A percentile compares a stretch with the other conserved stretches of the same genome.
phyloP scores from a whole-genome alignment of 2,113 vertebrate genomes.

The Sebastes schlegelii region DNA sequence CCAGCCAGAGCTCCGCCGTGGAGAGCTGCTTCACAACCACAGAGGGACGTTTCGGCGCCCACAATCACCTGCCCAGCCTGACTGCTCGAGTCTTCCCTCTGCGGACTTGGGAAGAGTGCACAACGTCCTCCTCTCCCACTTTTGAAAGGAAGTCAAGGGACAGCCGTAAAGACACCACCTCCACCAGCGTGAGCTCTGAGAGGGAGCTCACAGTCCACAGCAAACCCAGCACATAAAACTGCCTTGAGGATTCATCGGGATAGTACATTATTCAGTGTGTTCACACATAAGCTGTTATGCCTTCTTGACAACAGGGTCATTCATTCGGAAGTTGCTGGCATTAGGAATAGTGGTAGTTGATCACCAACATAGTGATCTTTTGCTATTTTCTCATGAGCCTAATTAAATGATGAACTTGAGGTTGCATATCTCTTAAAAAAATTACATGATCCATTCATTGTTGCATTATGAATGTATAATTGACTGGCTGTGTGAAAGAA shows the following conservation, averaged over 20 bases:
- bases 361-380: conserved; percentile 1
- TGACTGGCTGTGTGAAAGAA: neutral
- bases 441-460: neutral
- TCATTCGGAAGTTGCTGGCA: conserved; percentile 6
- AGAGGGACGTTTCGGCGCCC: conserved; percentile 78
- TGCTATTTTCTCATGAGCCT: neutral
- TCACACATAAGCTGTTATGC: conserved; percentile 21
- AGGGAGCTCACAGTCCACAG: conserved; percentile 79
- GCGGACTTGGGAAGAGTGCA: conserved; percentile 85
- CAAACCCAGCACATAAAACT: conserved; percentile 61
- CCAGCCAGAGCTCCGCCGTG: conserved; percentile 76
- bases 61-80: conserved; percentile 80
- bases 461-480: conserved; percentile 22
- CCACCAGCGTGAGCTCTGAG: conserved; percentile 84
- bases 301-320: conserved; percentile 42
- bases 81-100: conserved; percentile 78
- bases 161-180: conserved; percentile 84
- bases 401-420: neutral
- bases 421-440: neutral
- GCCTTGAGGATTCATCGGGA: conserved; percentile 9
- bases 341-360: neutral
- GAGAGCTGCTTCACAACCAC: conserved; percentile 86
- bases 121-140: conserved; percentile 81
- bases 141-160: conserved; percentile 82
- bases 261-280: neutral